Base-by-base conservation (phyloP, 2,113 vertebrate genomes). In the Prochilodus magdalenae region DNA sequence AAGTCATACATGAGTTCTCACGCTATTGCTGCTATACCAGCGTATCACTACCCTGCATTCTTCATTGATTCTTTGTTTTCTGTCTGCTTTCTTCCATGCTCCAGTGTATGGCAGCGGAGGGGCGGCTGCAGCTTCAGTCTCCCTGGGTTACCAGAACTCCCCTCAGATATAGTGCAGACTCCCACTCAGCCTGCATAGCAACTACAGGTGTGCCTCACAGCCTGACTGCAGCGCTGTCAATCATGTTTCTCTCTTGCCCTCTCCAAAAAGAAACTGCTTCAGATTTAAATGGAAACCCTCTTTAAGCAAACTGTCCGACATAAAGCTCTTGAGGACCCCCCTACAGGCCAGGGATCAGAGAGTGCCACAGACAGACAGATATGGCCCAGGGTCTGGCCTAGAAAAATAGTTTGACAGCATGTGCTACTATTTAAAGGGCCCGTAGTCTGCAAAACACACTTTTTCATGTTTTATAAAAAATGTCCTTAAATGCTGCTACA, bases 181-280 rank as follows among this genome's bases (percentile, higher is more conserved):
- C 74, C 60, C 74, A 77, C 83, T 77, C 59, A 69, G 33, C 36
- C 80, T 77, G 83, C 79, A 72, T 85, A 81, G 84, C 75, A 85
- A 85, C 84, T 0, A 22, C 16, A 33, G 65, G 62, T 59, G 53
- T 22, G 18, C 15, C 62, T 70, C 67, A 18, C 11, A 77, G 27
- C 51, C 47, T 59, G 59, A 55, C 67, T 77, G 75, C 67, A 72
- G 26, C 20, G 12, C 66, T 44, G 66, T 59, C 77, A 71, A 29
- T 72, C 55, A 71, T 18, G 27, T 18, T 60, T 24, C 36, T 47
- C 33, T 70, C 6, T 18, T 7, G 36, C 30, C 30, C 40, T 44
- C 4, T 10, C 40, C 29, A 14, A 27, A 69, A 59, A 79, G 18
- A 12, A 11, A 36, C 24, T 15, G 30, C n/a, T 59, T 53, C 29